Evolutionary conservation across 2,113 vertebrate genomes (phyloP), one percentile per base, ranked within the genome.

Genomic region (Apodemus speciosus): DNA sequence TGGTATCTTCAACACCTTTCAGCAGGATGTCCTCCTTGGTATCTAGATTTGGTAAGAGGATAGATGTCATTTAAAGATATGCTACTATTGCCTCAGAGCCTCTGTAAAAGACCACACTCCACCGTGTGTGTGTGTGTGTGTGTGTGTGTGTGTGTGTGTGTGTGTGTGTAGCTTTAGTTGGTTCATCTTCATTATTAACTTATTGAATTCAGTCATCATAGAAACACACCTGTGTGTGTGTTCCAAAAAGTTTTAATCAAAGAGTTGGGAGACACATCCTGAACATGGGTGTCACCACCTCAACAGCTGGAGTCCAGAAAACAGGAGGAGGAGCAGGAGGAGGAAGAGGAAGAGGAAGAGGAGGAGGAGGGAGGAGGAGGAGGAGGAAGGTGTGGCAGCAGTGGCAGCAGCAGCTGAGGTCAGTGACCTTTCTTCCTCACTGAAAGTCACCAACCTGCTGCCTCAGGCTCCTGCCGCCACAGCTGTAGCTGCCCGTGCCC

Each of bases 1-100:
- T 97, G 23, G 98, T 98, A 60, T 97, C 97, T 96, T 99, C 98
- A 58, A 99, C 98, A 43, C 87, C 96, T 76, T 97, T 98, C 92
- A 99, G 43, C 9, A 97, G 92, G 14, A 93, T 27, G 2, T 97
- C 81, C 46, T 97, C 95, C 73, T 92, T 95, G 71, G 85, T 92
- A 76, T 92, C 98, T 98, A 95, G 66, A 85, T 66, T 92, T 81
- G 87, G 40, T 76, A 66, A 88, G 95, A 92, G 9, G 49, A 85
- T 60, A 66, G 95, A 84, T 3, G 81, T 69, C 75, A 95, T 18
- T 81, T 83, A 89, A 86, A 83, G 35, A 40, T 72, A 38, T 40
- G 81, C 30, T 85, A 80, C n/a, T n/a, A 83, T 40, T 49, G 72
- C 40, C n/a, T 92, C 71, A 89, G 77, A 89, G 51, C 21, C n/a